Conservation (phyloP, 2,797 vertebrate species). For the Hippocampus kuda region DNA sequence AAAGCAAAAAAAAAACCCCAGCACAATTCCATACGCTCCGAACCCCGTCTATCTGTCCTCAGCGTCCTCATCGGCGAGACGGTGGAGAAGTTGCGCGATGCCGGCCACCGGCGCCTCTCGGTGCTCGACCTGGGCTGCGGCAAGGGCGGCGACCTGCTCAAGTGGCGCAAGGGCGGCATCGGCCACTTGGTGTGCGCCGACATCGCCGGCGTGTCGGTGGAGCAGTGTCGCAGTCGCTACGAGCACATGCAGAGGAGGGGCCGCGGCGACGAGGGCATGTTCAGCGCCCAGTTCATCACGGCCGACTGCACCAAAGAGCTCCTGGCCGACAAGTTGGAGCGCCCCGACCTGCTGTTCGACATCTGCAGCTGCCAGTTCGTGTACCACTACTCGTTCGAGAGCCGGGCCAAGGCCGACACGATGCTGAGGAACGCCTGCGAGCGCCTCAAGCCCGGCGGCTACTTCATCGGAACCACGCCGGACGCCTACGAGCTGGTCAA, state of each 20-base stretch:
- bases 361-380: constrained; percentile 97
- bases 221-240: constrained; percentile 88
- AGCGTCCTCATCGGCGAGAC: constrained; percentile 78
- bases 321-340: constrained; percentile 71
- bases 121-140: constrained; percentile 95
- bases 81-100: constrained; percentile 71
- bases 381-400: constrained; percentile 95
- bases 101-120: constrained; percentile 52
- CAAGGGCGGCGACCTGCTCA: constrained; percentile 94
- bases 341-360: constrained; percentile 74
- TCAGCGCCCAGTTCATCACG: constrained; percentile 86
- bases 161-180: constrained; percentile 91
- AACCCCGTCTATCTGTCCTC: not conserved
- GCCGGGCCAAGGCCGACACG: constrained; percentile 79
- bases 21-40: too few species aligned
- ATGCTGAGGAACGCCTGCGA: constrained; percentile 95
- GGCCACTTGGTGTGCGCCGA: constrained; percentile 89
- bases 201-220: constrained; percentile 86
- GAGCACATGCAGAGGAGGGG: constrained; percentile 78
- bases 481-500: constrained; percentile 90
- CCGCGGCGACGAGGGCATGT: constrained; percentile 71
- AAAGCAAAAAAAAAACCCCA: too few species aligned
- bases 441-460: constrained; percentile 81
- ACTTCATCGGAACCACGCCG: constrained; percentile 93
- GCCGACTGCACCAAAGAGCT: constrained; percentile 88